These are phyloP conservation scores for Magallana ariakensis DNA, from an alignment of 1,140 invertebrate genomes.

Conservation along the genomic window DNA sequence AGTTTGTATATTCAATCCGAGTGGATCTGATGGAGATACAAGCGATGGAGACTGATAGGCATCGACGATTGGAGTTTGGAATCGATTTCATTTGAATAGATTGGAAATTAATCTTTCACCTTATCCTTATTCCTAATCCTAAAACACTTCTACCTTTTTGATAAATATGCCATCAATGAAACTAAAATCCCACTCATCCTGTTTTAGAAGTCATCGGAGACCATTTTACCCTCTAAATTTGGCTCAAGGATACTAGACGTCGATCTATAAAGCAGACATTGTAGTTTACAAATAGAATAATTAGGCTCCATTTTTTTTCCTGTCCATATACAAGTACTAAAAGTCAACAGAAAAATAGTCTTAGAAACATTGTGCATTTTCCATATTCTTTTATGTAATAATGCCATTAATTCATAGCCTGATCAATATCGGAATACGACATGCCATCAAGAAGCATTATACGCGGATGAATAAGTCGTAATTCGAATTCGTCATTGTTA, in stretches of 20 bases:
- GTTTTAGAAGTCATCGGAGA: too few species aligned
- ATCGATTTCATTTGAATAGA: background rate
- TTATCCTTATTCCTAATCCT: background rate
- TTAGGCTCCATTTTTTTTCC: too few species aligned
- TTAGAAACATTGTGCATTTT: background rate
- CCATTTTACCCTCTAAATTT: too few species aligned
- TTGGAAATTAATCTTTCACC: background rate
- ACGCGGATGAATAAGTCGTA: conserved; percentile 8
- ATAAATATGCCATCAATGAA: background rate
- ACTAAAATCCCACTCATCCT: background rate
- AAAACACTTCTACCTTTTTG: too few species aligned
- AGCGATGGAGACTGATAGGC: background rate
- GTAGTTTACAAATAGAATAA: too few species aligned
- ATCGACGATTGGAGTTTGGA: background rate
- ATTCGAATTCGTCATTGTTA: background rate
- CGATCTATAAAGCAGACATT: too few species aligned
- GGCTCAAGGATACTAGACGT: too few species aligned
- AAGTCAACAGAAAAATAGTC: too few species aligned
- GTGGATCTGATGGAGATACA: background rate
- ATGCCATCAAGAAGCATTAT: background rate
- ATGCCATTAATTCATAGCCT: background rate
- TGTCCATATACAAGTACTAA: too few species aligned
- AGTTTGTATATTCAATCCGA: background rate
- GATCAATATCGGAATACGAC: background rate
- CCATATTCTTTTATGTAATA: background rate